Evolutionary conservation across 2,888 invertebrate species (phyloP).

Genomic region (Teleiodes luculella): DNA sequence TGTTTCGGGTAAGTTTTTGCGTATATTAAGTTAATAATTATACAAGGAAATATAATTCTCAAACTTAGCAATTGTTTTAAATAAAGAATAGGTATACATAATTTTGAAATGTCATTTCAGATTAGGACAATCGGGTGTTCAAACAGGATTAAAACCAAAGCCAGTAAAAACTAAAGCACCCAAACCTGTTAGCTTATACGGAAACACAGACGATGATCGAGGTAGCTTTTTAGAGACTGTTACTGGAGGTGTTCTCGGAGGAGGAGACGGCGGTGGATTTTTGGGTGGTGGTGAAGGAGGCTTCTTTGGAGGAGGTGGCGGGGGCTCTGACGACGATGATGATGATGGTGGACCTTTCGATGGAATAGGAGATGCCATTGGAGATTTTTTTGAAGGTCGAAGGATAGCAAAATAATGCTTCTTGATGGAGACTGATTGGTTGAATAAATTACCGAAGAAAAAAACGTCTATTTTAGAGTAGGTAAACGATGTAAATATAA

Average conservation of each 20-base stretch:
- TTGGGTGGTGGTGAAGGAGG: constrained; percentile 22
- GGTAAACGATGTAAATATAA: too few relatives aligned
- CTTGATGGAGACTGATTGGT: too few relatives aligned
- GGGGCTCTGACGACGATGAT: constrained; percentile 31
- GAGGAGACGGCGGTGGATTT: constrained; percentile 28
- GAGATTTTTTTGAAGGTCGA: constrained; percentile 55
- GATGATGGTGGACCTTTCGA: constrained; percentile 56
- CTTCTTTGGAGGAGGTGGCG: constrained; percentile 24
- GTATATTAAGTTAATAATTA: background rate
- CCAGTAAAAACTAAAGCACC: constrained; percentile 58
- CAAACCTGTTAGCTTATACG: constrained; percentile 59
- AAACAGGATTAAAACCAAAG: constrained; percentile 69
- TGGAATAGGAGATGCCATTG: constrained; percentile 63
- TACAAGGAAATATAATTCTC: background rate
- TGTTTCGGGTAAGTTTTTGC: constrained; percentile 61
- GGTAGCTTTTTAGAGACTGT: constrained; percentile 51
- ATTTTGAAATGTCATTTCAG: constrained; percentile 37
- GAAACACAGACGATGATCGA: constrained; percentile 44
- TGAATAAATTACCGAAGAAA: too few relatives aligned
- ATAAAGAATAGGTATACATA: background rate
- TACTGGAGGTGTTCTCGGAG: constrained; percentile 39
- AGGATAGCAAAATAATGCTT: background rate
- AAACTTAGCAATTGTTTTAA: background rate
- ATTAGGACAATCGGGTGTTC: constrained; percentile 61
- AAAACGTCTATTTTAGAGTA: too few relatives aligned